Conservation (phyloP, 1,140 invertebrate species). For the Ectropis grisescens region DNA sequence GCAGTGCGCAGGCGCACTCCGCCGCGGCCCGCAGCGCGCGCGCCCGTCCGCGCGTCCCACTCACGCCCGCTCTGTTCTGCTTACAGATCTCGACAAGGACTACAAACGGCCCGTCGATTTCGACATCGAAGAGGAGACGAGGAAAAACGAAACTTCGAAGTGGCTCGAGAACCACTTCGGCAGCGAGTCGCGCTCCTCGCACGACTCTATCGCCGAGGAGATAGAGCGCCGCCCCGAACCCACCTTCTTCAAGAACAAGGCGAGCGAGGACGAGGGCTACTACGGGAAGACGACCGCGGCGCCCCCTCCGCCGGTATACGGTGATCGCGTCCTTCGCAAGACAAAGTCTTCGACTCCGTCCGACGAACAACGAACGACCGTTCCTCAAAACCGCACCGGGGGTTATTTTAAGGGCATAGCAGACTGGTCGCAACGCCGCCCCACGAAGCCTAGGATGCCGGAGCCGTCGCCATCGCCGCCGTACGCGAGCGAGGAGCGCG, state of each 20-base stretch:
- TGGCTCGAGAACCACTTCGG: constrained; percentile 93
- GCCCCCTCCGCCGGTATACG: constrained; percentile 49
- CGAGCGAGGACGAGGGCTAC: constrained; percentile 53
- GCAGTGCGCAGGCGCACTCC: constrained; percentile 13
- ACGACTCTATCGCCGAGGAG: constrained; percentile 71
- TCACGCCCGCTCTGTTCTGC: constrained; percentile 18
- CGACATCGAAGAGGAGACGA: constrained; percentile 88
- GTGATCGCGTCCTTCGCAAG: constrained; percentile 46
- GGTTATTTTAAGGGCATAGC: constrained; percentile 80
- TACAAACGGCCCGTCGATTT: constrained; percentile 86
- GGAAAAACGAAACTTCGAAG: constrained; percentile 89
- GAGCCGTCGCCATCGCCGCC: constrained; percentile 56
- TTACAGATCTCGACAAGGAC: constrained; percentile 76
- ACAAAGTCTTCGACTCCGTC: constrained; percentile 57
- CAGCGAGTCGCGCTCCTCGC: constrained; percentile 84
- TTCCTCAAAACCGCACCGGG: constrained; percentile 43
- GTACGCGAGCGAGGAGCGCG: constrained; percentile 60
- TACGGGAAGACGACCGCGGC: constrained; percentile 46
- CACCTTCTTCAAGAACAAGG: constrained; percentile 81
- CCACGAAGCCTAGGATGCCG: constrained; percentile 57
- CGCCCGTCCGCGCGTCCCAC: constrained; percentile 19
- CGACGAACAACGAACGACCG: constrained; percentile 50
- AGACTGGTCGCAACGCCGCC: constrained; percentile 81
- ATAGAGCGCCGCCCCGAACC: constrained; percentile 73
- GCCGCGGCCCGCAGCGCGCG: constrained; percentile 24